These are phyloP conservation scores for Cephalopachus bancanus DNA, from an alignment of 2,797 vertebrate genomes.

Conservation along the genomic window DNA sequence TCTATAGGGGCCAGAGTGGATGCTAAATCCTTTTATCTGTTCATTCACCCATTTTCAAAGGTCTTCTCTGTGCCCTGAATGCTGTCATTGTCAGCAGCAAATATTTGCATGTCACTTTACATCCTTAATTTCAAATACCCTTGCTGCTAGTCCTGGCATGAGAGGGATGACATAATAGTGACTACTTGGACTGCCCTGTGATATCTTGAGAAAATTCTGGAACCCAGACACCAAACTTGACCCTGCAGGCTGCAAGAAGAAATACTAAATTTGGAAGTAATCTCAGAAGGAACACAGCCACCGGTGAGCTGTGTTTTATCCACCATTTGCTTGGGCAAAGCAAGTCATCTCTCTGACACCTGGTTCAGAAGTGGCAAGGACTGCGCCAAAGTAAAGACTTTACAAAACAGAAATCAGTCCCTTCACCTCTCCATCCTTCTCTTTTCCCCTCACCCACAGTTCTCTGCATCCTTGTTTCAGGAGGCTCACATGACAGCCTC, in stretches of 20 bases:
- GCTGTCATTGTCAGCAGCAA: neutral
- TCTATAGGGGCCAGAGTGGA: neutral
- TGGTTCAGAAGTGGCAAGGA: neutral
- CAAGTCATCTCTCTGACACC: neutral
- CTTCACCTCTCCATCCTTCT: neutral
- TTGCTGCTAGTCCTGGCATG: neutral
- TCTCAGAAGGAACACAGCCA: neutral
- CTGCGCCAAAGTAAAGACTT: neutral
- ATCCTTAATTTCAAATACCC: neutral
- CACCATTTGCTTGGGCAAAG: neutral
- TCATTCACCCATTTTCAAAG: neutral
- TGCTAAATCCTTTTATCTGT: neutral
- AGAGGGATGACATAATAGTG: neutral
- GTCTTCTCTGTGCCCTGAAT: neutral
- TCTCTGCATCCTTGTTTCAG: neutral
- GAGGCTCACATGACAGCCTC: neutral
- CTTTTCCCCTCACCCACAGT: neutral
- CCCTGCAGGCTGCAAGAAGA: neutral
- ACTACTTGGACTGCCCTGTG: neutral
- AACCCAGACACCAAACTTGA: conserved; percentile 24
- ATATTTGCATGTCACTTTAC: neutral
- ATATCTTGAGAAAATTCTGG: conserved; percentile 15
- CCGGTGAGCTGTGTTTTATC: neutral
- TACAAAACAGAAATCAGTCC: neutral
- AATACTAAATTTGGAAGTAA: neutral